Evolutionary conservation across 2,888 invertebrate species (phyloP), one percentile per base, ranked within the genome.

Genomic region (Cephus spinipes): DNA sequence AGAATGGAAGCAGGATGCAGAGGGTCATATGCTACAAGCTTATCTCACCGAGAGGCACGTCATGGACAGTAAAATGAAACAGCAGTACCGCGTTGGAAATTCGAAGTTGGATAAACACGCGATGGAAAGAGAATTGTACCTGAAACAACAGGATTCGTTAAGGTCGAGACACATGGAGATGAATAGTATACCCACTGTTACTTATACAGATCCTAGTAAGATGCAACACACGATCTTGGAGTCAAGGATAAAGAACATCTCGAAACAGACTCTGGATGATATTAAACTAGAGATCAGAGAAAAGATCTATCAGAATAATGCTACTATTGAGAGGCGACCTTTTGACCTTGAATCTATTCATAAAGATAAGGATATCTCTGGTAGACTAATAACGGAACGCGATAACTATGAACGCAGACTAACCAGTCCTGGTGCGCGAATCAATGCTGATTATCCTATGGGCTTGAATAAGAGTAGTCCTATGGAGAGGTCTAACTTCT

Each of bases 31-130:
- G 93, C 91, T 96, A 76, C 95, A 95, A 83, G 95, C 95, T 0
- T 96, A 96, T 90, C 93, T 96, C 75, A 95, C 95, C 1, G 96
- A 96, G 87, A 93, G 95, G 87, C 95, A 96, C 30, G 92, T 96
- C 75, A 93, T 94, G 87, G 95, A 95, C 88, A 93, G 94, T 69
- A 94, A 94, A 90, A 95, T 95, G 79, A 96, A 96, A 89, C 95
- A 95, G 88, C 91, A 90, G 74, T 91, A 90, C 77, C 85, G 89
- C 12, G 88, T 80, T 0, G 90, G 89, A 1, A 83, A 77, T 34
- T 82, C 84, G 0, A 90, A 87, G 32, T 11, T 80, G n/a, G 87
- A 88, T 30, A 79, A 81, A 68, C 85, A 85, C 31, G 78, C 81
- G 4, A 30, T 74, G 23, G 84, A 83, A 15, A 87, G 87, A 1